A percentile compares a stretch with the other conserved stretches of the same genome.
Evolutionary conservation across 1,140 invertebrate genomes (phyloP).

Genomic region (Platyura marginata): DNA sequence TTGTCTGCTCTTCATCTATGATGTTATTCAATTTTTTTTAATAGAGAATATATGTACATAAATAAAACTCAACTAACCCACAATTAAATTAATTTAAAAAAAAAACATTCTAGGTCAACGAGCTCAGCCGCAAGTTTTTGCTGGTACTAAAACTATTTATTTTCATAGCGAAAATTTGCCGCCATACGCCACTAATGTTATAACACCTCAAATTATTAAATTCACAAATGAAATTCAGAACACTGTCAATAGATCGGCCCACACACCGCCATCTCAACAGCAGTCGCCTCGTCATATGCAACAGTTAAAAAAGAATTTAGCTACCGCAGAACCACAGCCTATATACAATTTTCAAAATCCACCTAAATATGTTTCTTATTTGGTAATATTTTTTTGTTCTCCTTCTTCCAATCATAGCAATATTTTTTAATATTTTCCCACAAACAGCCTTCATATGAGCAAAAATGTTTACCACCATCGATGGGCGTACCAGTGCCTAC

Average conservation of each 20-base stretch:
- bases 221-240: no score
- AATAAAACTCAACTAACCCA: no score
- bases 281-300: not conserved
- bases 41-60: no score
- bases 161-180: conserved; percentile 14
- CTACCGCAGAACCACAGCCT: conserved; percentile 8
- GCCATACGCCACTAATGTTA: no score
- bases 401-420: conserved; percentile 6
- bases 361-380: not conserved
- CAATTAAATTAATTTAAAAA: no score
- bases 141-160: conserved; percentile 20
- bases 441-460: conserved; percentile 7
- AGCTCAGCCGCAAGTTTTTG: conserved; percentile 21
- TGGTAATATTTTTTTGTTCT: conserved; percentile 1
- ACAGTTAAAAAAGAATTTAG: not conserved
- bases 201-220: no score
- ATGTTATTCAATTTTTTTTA: no score
- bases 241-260: no score
- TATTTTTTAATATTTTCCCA: conserved; percentile 5
- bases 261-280: not conserved
- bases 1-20: no score
- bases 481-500: conserved; percentile 22
- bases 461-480: conserved; percentile 14
- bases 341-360: conserved; percentile 8
- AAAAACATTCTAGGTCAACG: conserved; percentile 9